Percentiles rank a stretch among this genome's conserved stretches.
phyloP scores from a whole-genome alignment of 2,888 invertebrate genomes.

The Polymixis flavicincta region DNA sequence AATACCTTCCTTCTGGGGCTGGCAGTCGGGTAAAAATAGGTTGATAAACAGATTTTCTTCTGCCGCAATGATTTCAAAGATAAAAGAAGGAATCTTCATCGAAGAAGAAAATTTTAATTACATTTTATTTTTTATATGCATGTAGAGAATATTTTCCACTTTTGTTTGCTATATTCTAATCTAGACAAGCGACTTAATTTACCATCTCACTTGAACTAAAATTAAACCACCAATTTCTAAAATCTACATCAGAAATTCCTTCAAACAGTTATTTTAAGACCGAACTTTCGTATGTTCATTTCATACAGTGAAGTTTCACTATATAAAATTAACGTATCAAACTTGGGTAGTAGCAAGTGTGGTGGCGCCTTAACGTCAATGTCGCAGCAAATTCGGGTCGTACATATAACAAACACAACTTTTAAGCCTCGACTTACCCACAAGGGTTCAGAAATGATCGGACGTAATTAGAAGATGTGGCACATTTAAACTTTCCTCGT shows the following conservation, averaged over 20 bases:
- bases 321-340: slow-evolving; percentile 47
- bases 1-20: neutral
- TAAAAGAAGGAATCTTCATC: neutral
- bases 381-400: slow-evolving; percentile 56
- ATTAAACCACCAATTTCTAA: slow-evolving; percentile 1
- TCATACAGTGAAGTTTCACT: slow-evolving; percentile 46
- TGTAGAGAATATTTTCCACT: neutral
- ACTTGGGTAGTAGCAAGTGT: slow-evolving; percentile 49
- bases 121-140: neutral
- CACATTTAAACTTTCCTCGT: slow-evolving; percentile 66
- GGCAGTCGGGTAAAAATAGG: neutral
- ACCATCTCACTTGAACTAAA: slow-evolving; percentile 6
- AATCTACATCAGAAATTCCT: slow-evolving; percentile 19
- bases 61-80: neutral
- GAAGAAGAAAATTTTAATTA: neutral
- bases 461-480: slow-evolving; percentile 65
- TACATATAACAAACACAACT: slow-evolving; percentile 60
- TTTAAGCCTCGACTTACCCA: slow-evolving; percentile 57
- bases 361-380: slow-evolving; percentile 53
- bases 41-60: neutral
- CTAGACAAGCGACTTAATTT: neutral
- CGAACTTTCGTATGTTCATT: slow-evolving; percentile 36
- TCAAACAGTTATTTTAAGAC: slow-evolving; percentile 30
- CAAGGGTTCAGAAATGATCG: slow-evolving; percentile 65
- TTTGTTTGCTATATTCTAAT: neutral